Conservation (phyloP, 2,797 vertebrate species). For the Morus bassanus region DNA sequence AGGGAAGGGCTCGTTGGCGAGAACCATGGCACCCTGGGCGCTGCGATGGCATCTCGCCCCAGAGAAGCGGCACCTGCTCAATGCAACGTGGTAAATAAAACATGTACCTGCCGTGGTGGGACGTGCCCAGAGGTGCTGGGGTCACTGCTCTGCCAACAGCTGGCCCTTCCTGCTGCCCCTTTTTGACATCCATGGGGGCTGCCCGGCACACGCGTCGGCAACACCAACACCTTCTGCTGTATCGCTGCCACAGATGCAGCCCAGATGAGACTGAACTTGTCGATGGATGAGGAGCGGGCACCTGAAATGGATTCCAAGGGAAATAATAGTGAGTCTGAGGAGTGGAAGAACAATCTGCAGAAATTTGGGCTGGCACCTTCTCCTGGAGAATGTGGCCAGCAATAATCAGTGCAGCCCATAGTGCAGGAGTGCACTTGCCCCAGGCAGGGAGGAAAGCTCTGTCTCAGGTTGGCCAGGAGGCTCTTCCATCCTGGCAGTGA, state of each 20-base stretch:
- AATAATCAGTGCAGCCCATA: background rate
- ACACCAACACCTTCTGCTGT: background rate
- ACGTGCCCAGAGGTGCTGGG: background rate
- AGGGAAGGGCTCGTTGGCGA: accelerated
- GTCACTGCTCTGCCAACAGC: background rate
- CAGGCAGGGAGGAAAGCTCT: background rate
- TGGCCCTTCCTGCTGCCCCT: background rate
- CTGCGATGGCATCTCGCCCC: accelerated
- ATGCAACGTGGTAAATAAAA: background rate
- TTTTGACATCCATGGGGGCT: background rate
- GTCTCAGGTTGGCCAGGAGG: background rate
- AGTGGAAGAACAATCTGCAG: background rate
- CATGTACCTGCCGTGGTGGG: background rate
- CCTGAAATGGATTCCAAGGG: background rate
- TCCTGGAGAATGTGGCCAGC: background rate
- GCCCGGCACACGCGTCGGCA: background rate
- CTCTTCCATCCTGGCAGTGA: background rate
- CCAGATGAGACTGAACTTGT: background rate
- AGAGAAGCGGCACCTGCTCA: background rate
- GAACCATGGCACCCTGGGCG: background rate
- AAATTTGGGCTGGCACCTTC: background rate
- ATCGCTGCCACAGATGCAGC: accelerated
- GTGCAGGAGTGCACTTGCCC: background rate
- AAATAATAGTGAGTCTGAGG: background rate
- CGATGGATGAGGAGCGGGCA: background rate